Evolutionary conservation across 2,888 invertebrate genomes (phyloP).

Genomic region (Vandiemenella viatica): DNA sequence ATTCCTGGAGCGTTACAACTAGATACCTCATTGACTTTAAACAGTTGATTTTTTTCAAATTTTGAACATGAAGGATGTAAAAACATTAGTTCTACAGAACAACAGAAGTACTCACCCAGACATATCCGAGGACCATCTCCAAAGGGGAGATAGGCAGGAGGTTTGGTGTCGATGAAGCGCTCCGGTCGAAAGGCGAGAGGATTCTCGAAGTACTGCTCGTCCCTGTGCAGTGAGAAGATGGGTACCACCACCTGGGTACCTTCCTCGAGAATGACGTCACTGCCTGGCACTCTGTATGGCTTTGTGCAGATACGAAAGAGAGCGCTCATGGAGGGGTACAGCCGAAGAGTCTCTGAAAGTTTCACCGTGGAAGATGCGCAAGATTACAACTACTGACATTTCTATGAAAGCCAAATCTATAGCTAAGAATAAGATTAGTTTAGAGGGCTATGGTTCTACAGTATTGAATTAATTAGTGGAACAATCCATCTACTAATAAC

Average conservation of each 20-base stretch:
- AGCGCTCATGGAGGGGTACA: not conserved
- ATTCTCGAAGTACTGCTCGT: not conserved
- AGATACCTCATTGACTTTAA: no score
- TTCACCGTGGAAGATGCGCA: no score
- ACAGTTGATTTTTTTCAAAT: no score
- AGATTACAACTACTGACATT: no score
- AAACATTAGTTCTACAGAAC: no score
- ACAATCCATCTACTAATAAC: no score
- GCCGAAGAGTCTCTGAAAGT: not conserved
- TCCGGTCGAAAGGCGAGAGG: not conserved
- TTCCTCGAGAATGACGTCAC: not conserved
- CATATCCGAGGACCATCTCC: constrained; percentile 29
- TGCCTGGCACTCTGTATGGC: not conserved
- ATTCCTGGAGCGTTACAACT: no score
- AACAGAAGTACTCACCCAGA: constrained; percentile 28
- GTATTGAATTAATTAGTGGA: no score
- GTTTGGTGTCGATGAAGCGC: constrained; percentile 18
- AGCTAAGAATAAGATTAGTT: no score
- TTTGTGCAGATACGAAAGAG: not conserved
- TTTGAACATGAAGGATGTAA: no score
- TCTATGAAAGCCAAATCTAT: no score
- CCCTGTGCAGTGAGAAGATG: not conserved
- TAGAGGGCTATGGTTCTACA: no score
- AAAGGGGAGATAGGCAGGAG: constrained; percentile 26
- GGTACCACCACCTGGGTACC: not conserved